Evolutionary conservation across 2,113 vertebrate species (phyloP).

Genomic region (Eolophus roseicapilla): DNA sequence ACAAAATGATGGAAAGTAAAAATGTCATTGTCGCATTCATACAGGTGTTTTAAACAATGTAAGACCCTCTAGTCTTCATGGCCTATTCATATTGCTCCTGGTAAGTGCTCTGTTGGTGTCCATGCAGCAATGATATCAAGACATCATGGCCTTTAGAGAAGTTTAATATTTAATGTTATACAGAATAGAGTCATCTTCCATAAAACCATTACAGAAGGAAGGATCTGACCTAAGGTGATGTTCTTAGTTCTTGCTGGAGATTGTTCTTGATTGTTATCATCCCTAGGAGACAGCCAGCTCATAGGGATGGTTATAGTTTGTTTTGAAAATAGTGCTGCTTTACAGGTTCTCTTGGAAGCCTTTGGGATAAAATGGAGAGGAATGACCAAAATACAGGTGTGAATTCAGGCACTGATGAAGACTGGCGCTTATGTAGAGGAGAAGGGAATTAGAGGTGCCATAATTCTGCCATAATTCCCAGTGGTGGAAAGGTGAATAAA

Average conservation of each 20-base stretch:
- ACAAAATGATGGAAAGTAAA: not conserved
- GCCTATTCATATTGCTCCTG: not conserved
- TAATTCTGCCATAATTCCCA: not conserved
- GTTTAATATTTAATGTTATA: fast-evolving
- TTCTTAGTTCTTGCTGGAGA: fast-evolving
- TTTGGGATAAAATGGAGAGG: not conserved
- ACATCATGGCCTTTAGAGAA: not conserved
- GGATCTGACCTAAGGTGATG: not conserved
- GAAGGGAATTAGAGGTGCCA: not conserved
- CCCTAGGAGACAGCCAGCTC: not conserved
- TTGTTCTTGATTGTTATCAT: not conserved
- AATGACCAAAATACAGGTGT: not conserved
- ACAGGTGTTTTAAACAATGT: not conserved
- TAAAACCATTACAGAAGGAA: not conserved
- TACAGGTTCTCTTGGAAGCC: not conserved
- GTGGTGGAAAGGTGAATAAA: not conserved
- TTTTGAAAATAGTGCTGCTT: not conserved
- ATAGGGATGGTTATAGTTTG: not conserved
- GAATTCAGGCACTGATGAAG: not conserved
- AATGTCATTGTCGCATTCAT: not conserved
- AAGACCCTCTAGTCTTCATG: not conserved
- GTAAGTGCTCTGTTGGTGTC: not conserved
- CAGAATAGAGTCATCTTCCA: not conserved
- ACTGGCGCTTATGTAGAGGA: not conserved
- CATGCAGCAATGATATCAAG: not conserved